A percentile compares a stretch with the other conserved stretches of the same genome.
Conservation (phyloP, 37 sponge, comb jelly and placozoan species). For the Diacarnus erythraeanus region DNA sequence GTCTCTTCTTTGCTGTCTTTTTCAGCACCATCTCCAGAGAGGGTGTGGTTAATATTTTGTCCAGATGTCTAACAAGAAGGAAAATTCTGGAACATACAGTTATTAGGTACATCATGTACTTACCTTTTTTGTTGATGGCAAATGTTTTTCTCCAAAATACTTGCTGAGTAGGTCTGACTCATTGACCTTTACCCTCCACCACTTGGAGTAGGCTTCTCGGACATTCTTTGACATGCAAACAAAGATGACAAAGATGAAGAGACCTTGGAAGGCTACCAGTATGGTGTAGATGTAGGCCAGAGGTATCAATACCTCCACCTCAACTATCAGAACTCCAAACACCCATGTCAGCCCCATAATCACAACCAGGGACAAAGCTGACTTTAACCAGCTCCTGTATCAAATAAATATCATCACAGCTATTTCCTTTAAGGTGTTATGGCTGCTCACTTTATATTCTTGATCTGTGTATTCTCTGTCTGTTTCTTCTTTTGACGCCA, state of each 20-base stretch:
- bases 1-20: too few relatives aligned
- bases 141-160: conserved; percentile 10
- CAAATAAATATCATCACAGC: too few relatives aligned
- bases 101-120: too few relatives aligned
- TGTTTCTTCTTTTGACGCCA: conserved; percentile 24
- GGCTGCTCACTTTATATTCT: not conserved
- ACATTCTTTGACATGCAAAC: conserved; percentile 33
- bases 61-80: too few relatives aligned
- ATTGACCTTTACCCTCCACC: conserved; percentile 37
- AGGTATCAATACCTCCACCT: conserved; percentile 4
- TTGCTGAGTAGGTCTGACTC: conserved; percentile 33
- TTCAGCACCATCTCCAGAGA: too few relatives aligned
- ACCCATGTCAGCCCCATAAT: conserved; percentile 70
- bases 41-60: too few relatives aligned
- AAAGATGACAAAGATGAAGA: conserved; percentile 43
- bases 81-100: too few relatives aligned
- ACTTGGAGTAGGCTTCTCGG: conserved; percentile 17
- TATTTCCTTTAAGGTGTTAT: too few relatives aligned
- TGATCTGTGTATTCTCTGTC: not conserved
- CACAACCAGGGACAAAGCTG: conserved; percentile 38
- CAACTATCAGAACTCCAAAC: conserved; percentile 30
- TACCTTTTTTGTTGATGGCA: not conserved
- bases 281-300: conserved; percentile 53
- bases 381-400: conserved; percentile 41
- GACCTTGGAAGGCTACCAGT: conserved; percentile 45